Evolutionary conservation across 2,113 vertebrate genomes (phyloP), one percentile per base, ranked within the genome.

Genomic region (Sinocyclocheilus rhinocerous): DNA sequence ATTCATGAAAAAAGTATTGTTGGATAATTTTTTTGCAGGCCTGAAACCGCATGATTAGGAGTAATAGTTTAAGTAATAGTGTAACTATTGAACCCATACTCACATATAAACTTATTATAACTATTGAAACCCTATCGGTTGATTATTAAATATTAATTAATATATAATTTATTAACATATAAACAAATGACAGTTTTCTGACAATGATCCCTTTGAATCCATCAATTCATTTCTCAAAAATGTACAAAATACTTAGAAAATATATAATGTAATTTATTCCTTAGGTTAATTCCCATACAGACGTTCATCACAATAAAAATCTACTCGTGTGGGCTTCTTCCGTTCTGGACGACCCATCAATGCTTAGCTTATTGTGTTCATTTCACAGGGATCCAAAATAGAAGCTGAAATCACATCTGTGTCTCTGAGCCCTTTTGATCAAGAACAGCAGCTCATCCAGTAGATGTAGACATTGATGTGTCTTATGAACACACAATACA

Each of bases 191-290:
- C 15, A 20, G 1, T 33, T 78, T 18, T 20, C 48, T 1, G 18
- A 78, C 5, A 33, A 59, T 12, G 29, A 78, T 22, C 4, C 4
- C 39, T 8, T 29, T 10, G 7, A n/a, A 63, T 80, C 7, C 36
- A 5, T 26, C 33, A 12, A 61, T n/a, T 24, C 1, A 16, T 16
- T 42, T 39, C 6, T 61, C 22, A 24, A 42, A 59, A 10, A 67
- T 67, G 18, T 22, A 83, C 26, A 69, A 83, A 29, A 59, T 39
- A 18, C 29, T 77, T 92, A 94, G 90, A 92, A 92, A 79, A 91
- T 63, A 90, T 79, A 77, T 90, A 70, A 83, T 59, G 69, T 55
- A 24, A 24, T 93, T 93, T 90, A 90, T 91, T 89, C 24, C 52
- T 89, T 81, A 87, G 15, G 15, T 82, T 70, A n/a, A 22, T 16